A percentile compares a stretch with the other conserved stretches of the same genome.
phyloP scores from a whole-genome alignment of 2,797 vertebrate species.

The Adrianichthys oophorus region DNA sequence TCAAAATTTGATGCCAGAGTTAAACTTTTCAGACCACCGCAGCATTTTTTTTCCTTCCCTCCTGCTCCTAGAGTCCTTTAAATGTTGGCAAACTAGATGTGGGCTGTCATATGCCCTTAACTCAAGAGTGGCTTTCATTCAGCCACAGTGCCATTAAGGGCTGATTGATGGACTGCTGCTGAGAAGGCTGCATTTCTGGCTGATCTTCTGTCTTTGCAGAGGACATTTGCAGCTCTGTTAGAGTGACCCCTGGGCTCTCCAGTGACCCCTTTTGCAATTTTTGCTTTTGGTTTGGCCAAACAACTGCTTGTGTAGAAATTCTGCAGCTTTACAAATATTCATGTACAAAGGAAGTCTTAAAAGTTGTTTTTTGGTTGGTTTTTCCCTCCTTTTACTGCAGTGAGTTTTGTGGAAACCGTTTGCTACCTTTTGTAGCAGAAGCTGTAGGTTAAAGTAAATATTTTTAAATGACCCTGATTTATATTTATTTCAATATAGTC shows the following conservation, averaged over 20 bases:
- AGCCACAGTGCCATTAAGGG: conserved; percentile 6
- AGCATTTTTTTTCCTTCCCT: background rate
- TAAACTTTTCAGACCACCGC: no score
- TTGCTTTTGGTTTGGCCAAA: background rate
- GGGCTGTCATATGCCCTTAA: conserved; percentile 5
- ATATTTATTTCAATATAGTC: no score
- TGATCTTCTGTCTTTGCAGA: conserved; percentile 3
- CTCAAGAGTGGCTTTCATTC: conserved; percentile 10
- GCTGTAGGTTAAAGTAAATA: no score
- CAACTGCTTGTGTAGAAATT: background rate
- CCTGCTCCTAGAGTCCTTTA: conserved; percentile 7
- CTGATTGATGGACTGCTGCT: conserved; percentile 10
- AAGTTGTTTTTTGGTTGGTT: background rate
- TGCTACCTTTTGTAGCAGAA: no score
- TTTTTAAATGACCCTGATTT: no score
- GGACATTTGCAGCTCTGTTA: conserved; percentile 13
- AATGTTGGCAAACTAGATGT: background rate
- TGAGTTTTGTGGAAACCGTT: no score
- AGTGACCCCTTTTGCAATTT: background rate
- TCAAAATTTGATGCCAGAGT: no score
- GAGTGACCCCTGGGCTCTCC: conserved; percentile 1
- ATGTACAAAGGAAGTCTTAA: background rate
- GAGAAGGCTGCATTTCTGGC: conserved; percentile 9
- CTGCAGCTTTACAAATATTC: background rate
- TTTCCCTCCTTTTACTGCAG: no score